Base-by-base conservation (phyloP, 1,140 invertebrate genomes). In the Drosophila obscura region DNA sequence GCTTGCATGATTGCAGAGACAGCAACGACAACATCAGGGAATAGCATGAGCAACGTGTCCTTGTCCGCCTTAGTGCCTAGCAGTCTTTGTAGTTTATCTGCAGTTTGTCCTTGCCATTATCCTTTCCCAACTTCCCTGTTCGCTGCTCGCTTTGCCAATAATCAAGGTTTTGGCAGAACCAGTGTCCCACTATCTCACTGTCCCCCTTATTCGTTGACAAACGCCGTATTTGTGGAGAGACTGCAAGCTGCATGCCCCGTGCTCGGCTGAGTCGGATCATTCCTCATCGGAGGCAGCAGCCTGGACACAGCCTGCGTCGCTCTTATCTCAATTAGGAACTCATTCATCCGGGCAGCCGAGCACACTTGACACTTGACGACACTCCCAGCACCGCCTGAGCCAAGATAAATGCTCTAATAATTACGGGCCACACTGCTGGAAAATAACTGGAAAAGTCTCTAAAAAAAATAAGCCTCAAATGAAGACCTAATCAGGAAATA, bases 241-340 rank as follows among this genome's bases (percentile, higher is more conserved):
- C 35, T 39, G 35, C 35, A 39, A 39, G 35, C 35, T 39, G 35
- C 11, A 39, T 5, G 35, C 11, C 11, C 11, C 11, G 11, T 13
- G 35, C 11, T 39, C 1, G 35, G 11, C 13, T 39, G 11, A 52
- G 28, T 44, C 8, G 58, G 44, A 60, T 77, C 77, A 77, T 84
- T 85, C 80, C 74, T 84, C 80, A 84, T 69, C 48, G 60, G 26
- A 39, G 53, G 16, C 56, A 72, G 53, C 71, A 73, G 69, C 45
- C 45, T 16, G 19, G 45, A 46, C 45, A 16, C 68, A 46, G 39
- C 68, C 71, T 80, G 77, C 60, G 65, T 57, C 56, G 61, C 49
- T 77, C 82, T 87, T 87, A 85, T 87, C 82, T 79, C 78, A 87
- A 87, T 87, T 87, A 82, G 78, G 66, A 69, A 78, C 69, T 80